Conservation (phyloP, 2,113 vertebrate species). For the Accipiter virgatus region DNA sequence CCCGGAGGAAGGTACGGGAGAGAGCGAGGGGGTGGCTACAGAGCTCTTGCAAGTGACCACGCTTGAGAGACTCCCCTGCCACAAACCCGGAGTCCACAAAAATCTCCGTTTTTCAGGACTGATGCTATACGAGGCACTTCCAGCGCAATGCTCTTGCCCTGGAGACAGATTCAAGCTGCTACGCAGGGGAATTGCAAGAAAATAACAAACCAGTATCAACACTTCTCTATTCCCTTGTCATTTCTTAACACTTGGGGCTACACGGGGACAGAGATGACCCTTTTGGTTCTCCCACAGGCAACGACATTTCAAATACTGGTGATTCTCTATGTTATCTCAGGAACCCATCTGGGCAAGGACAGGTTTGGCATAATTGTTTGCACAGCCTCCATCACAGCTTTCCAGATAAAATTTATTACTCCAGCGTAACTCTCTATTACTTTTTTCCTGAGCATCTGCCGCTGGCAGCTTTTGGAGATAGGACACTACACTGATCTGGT, state of each 20-base stretch:
- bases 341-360: background rate
- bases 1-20: background rate
- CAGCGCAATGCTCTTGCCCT: rapidly evolving
- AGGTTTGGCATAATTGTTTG: background rate
- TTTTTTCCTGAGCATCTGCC: constrained; percentile 12
- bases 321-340: background rate
- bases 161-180: background rate
- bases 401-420: constrained; percentile 36
- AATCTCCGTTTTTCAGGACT: background rate
- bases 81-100: background rate
- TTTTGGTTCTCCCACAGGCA: background rate
- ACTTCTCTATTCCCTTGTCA: background rate
- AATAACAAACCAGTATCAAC: background rate
- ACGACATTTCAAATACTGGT: background rate
- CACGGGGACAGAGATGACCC: background rate
- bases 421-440: background rate
- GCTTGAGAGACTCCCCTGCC: rapidly evolving
- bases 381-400: background rate
- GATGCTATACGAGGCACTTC: background rate
- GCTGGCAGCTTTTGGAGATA: constrained; percentile 40
- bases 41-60: rapidly evolving
- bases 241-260: background rate
- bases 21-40: background rate
- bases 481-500: background rate
- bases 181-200: background rate